A percentile compares a stretch with the other conserved stretches of the same genome.
Conservation (phyloP, 2,797 vertebrate species). For the Micropoecilia bifurca region DNA sequence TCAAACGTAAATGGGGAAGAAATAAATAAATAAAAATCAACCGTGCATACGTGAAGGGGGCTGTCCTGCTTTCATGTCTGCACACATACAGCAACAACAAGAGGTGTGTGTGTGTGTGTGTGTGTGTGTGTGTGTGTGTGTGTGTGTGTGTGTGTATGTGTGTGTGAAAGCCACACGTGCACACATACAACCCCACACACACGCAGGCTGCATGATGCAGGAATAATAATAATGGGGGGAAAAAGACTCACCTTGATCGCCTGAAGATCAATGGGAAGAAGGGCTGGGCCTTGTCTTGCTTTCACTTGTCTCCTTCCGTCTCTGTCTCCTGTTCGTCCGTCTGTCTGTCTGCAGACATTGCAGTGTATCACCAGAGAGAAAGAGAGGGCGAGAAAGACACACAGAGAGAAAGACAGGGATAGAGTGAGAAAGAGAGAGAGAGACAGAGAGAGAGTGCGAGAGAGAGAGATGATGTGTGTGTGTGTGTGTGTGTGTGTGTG, state of each 20-base stretch:
- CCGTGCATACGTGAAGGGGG: conserved; percentile 31
- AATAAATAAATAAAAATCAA: neutral
- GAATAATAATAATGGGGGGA: conserved; percentile 32
- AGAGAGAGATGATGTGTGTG: conserved; percentile 14
- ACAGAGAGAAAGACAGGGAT: conserved; percentile 20
- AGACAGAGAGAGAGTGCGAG: conserved; percentile 11
- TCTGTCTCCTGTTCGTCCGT: conserved; percentile 34
- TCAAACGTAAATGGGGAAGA: conserved; percentile 11
- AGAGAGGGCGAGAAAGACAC: conserved; percentile 23
- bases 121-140: conserved; percentile 22
- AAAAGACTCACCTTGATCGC: conserved; percentile 77
- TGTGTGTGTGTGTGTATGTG: conserved; percentile 22
- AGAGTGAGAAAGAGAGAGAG: conserved; percentile 12
- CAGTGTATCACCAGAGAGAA: conserved; percentile 63
- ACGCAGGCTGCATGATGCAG: conserved; percentile 52
- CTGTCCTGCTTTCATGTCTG: conserved; percentile 38
- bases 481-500: too few species aligned
- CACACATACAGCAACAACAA: conserved; percentile 26
- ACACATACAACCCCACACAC: conserved; percentile 22
- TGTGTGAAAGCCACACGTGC: conserved; percentile 40
- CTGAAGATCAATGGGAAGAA: conserved; percentile 71
- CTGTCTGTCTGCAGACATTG: conserved; percentile 65
- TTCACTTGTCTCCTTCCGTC: conserved; percentile 39
- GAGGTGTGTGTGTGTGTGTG: conserved; percentile 27
- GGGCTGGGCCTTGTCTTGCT: conserved; percentile 59